Evolutionary conservation across 2,113 vertebrate genomes (phyloP).

Genomic region (Dromaius novaehollandiae): DNA sequence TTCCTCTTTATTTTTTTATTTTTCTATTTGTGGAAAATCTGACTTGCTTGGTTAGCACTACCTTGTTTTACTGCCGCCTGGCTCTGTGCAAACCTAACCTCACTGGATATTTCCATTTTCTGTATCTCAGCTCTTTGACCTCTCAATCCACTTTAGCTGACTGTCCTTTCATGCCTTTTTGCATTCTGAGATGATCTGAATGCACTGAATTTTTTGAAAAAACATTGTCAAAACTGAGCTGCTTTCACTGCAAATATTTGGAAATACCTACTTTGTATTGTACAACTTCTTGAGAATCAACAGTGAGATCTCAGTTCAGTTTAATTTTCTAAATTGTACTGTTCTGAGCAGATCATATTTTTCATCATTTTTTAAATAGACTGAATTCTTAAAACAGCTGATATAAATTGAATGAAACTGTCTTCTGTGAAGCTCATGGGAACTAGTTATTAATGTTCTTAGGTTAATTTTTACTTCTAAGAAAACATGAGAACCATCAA

Average conservation of each 20-base stretch:
- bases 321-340: background rate
- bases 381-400: background rate
- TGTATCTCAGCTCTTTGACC: background rate
- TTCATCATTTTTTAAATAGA: background rate
- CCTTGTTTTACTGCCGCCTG: background rate
- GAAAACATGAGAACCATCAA: background rate
- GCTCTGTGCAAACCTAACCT: background rate
- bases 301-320: background rate
- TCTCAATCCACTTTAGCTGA: background rate
- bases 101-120: background rate
- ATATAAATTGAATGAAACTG: background rate
- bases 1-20: accelerated
- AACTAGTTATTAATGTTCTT: background rate
- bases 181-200: background rate
- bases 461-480: background rate
- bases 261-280: accelerated
- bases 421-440: background rate
- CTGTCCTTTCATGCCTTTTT: background rate
- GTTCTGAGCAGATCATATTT: background rate
- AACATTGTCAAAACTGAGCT: background rate
- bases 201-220: background rate
- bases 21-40: background rate
- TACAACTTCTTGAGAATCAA: no score
- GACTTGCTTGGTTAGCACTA: background rate
- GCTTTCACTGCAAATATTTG: background rate